Conservation (phyloP, 2,113 vertebrate genomes). For the Oryzias celebensis region DNA sequence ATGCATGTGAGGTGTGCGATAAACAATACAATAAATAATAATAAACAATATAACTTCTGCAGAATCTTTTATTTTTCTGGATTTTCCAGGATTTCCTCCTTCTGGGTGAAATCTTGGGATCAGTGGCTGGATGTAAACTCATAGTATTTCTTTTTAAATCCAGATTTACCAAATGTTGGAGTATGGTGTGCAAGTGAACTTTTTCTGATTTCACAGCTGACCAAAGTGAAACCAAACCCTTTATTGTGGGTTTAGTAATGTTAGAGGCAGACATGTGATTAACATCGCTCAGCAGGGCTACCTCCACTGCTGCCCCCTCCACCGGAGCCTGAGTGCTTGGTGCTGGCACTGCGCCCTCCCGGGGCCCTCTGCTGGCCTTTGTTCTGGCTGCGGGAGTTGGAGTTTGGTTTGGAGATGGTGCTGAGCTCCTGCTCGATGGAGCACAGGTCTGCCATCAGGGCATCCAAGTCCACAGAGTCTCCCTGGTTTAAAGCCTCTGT, state of each 20-base stretch:
- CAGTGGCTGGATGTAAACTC: too few relatives aligned
- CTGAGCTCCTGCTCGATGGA: conserved; percentile 97
- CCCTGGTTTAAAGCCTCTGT: conserved; percentile 97
- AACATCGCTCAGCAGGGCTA: conserved; percentile 14
- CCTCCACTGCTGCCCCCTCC: conserved; percentile 79
- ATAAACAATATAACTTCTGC: too few relatives aligned
- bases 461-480: conserved; percentile 94
- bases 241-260: neutral
- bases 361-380: conserved; percentile 81
- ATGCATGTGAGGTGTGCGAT: too few relatives aligned
- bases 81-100: too few relatives aligned
- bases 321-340: conserved; percentile 75
- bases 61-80: too few relatives aligned
- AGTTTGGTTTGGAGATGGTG: conserved; percentile 88
- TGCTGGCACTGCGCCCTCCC: conserved; percentile 78
- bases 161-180: too few relatives aligned
- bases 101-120: too few relatives aligned
- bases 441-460: conserved; percentile 98
- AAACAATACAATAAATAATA: too few relatives aligned
- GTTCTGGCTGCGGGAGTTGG: conserved; percentile 71
- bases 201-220: too few relatives aligned
- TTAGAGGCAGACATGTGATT: neutral
- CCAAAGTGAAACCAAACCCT: too few relatives aligned
- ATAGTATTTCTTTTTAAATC: too few relatives aligned
- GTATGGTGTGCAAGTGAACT: too few relatives aligned